These are phyloP conservation scores for Mamestra brassicae DNA, from an alignment of 2,888 invertebrate genomes.

Conservation along the genomic window DNA sequence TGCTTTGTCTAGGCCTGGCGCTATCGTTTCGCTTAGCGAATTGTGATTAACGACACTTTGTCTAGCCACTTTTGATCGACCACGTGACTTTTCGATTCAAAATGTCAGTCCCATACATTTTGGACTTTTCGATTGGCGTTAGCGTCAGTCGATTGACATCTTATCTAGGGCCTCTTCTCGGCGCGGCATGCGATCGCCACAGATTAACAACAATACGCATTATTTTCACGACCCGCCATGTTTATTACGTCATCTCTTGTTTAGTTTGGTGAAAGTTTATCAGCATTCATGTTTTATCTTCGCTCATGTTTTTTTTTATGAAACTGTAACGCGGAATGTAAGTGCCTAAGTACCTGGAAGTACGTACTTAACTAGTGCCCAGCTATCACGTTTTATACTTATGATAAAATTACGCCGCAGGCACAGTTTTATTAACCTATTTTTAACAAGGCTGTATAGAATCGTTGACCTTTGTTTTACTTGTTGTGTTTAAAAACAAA, in stretches of 20 bases:
- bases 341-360: neutral
- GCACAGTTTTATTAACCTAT: neutral
- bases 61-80: too few species aligned
- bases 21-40: too few species aligned
- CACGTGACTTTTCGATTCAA: too few species aligned
- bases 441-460: constrained; percentile 37
- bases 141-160: too few species aligned
- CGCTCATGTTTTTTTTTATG: neutral
- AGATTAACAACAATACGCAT: constrained; percentile 64
- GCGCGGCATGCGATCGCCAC: constrained; percentile 66
- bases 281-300: constrained; percentile 31
- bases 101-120: too few species aligned
- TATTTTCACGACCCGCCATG: constrained; percentile 58
- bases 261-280: constrained; percentile 60
- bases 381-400: neutral
- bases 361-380: too few species aligned
- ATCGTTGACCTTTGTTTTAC: constrained; percentile 30
- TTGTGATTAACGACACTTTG: too few species aligned
- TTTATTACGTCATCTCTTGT: constrained; percentile 57
- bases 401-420: neutral
- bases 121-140: too few species aligned
- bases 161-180: too few species aligned
- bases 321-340: neutral
- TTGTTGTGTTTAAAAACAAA: constrained; percentile 19
- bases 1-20: too few species aligned